phyloP scores from a whole-genome alignment of 1,140 invertebrate species.

The Chionoecetes opilio region DNA sequence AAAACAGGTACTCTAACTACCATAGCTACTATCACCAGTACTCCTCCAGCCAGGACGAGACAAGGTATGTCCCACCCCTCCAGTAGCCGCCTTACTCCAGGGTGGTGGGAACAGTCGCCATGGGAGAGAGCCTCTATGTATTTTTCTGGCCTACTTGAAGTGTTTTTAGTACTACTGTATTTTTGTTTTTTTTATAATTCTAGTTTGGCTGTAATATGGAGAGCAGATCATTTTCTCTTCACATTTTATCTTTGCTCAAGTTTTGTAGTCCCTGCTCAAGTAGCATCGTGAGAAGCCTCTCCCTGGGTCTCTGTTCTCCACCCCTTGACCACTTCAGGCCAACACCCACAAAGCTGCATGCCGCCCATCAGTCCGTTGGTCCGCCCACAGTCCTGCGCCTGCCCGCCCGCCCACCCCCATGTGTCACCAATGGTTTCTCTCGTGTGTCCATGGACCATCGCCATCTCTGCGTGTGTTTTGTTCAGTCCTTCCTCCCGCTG shows the following conservation, averaged over 20 bases:
- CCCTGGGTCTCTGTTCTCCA: neutral
- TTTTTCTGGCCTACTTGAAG: slow-evolving; percentile 12
- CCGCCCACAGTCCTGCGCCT: slow-evolving; percentile 68
- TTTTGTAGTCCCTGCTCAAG: neutral
- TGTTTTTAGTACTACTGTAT: neutral
- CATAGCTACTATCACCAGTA: slow-evolving; percentile 81
- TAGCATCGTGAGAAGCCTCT: neutral
- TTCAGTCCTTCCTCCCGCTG: slow-evolving; percentile 74
- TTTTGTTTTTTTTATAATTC: slow-evolving; percentile 33
- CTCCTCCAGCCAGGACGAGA: slow-evolving; percentile 76
- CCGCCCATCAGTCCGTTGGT: slow-evolving; percentile 69
- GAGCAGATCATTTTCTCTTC: neutral
- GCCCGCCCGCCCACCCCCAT: slow-evolving; percentile 50
- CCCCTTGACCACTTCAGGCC: slow-evolving; percentile 69
- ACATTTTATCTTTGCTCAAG: neutral
- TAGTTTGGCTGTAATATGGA: neutral
- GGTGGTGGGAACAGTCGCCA: slow-evolving; percentile 17
- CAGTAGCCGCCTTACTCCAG: neutral
- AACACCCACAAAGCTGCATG: slow-evolving; percentile 69
- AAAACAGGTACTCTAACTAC: slow-evolving; percentile 81
- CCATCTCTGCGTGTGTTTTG: slow-evolving; percentile 66
- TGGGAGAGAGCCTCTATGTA: neutral
- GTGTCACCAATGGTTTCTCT: neutral
- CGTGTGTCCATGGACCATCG: slow-evolving; percentile 75
- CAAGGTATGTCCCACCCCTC: slow-evolving; percentile 70